Conservation (phyloP, 2,113 vertebrate genomes). For the Proteles cristata region DNA sequence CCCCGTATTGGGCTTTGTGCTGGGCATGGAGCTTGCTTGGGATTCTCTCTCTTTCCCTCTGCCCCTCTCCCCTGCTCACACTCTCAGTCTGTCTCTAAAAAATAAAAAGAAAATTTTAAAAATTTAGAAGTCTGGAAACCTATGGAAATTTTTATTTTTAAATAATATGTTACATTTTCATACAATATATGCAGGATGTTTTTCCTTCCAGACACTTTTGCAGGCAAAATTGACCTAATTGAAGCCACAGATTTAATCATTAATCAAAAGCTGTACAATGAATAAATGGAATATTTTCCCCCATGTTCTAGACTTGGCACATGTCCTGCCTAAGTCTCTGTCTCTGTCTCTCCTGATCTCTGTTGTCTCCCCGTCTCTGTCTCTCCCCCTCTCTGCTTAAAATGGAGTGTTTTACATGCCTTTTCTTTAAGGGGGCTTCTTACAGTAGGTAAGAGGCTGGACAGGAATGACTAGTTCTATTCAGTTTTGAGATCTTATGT, state of each 20-base stretch:
- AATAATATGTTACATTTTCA: slow-evolving; percentile 30
- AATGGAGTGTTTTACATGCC: background rate
- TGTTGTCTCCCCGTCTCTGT: background rate
- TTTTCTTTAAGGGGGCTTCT: background rate
- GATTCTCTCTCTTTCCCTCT: too few species aligned
- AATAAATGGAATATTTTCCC: background rate
- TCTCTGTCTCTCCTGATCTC: background rate
- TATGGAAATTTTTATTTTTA: background rate
- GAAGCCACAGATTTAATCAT: slow-evolving; percentile 20
- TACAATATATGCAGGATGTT: background rate
- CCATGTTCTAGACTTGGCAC: background rate
- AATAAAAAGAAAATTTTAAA: too few species aligned
- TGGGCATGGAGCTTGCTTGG: too few species aligned
- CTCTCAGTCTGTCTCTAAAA: too few species aligned
- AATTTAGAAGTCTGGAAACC: background rate
- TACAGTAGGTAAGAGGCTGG: background rate
- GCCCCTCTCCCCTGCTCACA: too few species aligned
- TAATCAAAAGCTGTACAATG: background rate
- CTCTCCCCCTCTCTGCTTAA: background rate
- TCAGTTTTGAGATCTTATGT: background rate
- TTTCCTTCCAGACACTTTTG: background rate
- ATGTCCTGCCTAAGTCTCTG: background rate
- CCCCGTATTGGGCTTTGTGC: too few species aligned
- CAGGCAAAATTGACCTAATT: background rate
- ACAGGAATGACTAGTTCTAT: background rate